Percentiles rank a stretch among this genome's conserved stretches.
These are phyloP conservation scores for Norana najaformis DNA, from an alignment of 2,888 invertebrate genomes.

Conservation along the genomic window DNA sequence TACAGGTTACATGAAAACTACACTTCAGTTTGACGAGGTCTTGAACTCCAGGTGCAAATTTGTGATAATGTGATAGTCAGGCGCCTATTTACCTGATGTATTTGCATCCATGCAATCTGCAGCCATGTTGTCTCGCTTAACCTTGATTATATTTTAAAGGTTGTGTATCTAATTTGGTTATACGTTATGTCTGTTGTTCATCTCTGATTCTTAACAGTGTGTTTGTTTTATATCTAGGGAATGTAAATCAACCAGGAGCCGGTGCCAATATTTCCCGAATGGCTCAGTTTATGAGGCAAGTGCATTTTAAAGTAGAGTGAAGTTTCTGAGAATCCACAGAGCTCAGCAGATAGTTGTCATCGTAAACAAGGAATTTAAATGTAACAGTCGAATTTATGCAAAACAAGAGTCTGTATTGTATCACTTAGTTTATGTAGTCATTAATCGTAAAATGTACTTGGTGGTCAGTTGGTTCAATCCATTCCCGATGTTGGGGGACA, in stretches of 20 bases:
- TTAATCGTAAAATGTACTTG: neutral
- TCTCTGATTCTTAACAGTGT: neutral
- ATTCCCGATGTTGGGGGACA: neutral
- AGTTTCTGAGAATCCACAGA: too few relatives aligned
- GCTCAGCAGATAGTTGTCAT: neutral
- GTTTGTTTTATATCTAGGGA: constrained; percentile 47
- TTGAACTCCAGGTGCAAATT: too few relatives aligned
- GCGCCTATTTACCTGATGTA: neutral
- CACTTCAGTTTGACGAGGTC: too few relatives aligned
- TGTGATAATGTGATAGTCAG: too few relatives aligned
- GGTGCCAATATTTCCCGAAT: constrained; percentile 49
- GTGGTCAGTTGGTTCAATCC: neutral
- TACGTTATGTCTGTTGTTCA: neutral
- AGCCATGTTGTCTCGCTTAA: neutral
- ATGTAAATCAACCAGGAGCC: constrained; percentile 51
- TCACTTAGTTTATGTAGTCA: neutral
- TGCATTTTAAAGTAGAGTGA: neutral
- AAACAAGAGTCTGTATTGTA: neutral
- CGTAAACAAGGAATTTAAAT: neutral
- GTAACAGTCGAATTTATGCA: neutral
- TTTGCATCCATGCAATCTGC: neutral
- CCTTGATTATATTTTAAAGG: neutral
- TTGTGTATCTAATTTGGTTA: neutral
- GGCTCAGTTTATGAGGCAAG: constrained; percentile 56
- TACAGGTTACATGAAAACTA: too few relatives aligned